These are phyloP conservation scores for Ormyrus pomaceus DNA, from an alignment of 2,888 invertebrate genomes.

Conservation along the genomic window DNA sequence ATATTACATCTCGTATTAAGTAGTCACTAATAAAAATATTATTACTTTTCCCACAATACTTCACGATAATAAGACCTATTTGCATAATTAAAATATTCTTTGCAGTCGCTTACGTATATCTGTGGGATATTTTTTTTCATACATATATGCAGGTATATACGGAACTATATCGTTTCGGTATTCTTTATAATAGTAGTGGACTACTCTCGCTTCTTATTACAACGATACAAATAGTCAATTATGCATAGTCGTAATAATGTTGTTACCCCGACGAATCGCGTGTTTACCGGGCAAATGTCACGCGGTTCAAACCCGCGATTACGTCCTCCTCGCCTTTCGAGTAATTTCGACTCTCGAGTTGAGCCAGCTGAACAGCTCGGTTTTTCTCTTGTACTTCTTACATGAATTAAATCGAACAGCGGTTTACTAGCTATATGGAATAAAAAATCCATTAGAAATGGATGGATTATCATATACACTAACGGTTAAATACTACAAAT, in stretches of 20 bases:
- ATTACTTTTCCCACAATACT: slow-evolving; percentile 63
- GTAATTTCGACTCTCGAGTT: slow-evolving; percentile 24
- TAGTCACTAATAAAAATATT: slow-evolving; percentile 70
- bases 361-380: slow-evolving; percentile 35
- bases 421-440: slow-evolving; percentile 55
- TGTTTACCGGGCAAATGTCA: slow-evolving; percentile 44
- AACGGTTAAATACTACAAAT: slow-evolving; percentile 34
- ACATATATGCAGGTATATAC: slow-evolving; percentile 50
- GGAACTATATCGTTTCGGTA: slow-evolving; percentile 55
- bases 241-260: slow-evolving; percentile 53
- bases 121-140: slow-evolving; percentile 43
- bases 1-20: slow-evolving; percentile 60
- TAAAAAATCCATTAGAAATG: slow-evolving; percentile 54
- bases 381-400: slow-evolving; percentile 47
- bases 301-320: slow-evolving; percentile 52
- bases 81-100: slow-evolving; percentile 66
- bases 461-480: slow-evolving; percentile 53
- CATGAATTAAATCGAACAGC: slow-evolving; percentile 56
- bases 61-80: slow-evolving; percentile 55
- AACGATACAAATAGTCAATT: slow-evolving; percentile 69
- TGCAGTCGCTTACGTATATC: slow-evolving; percentile 59
- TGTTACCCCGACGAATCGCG: slow-evolving; percentile 51
- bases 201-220: slow-evolving; percentile 66
- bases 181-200: slow-evolving; percentile 46
- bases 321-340: slow-evolving; percentile 45